Evolutionary conservation across 1,140 invertebrate species (phyloP).

Genomic region (Tetramorium simillimum): DNA sequence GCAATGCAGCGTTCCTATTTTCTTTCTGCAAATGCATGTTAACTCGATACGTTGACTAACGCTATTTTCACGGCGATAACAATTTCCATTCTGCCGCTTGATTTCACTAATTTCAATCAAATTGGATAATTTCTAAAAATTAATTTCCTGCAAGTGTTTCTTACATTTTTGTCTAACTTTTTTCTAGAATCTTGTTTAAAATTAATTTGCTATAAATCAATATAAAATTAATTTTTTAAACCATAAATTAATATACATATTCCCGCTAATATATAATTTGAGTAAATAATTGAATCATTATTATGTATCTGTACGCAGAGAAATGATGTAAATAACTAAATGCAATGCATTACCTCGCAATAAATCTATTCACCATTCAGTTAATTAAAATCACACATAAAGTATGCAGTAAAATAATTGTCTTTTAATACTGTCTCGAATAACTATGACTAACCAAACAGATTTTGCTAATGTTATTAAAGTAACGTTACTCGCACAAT

Average conservation of each 20-base stretch:
- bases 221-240: conserved; percentile 8
- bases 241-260: background rate
- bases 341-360: background rate
- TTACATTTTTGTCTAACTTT: background rate
- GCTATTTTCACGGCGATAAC: background rate
- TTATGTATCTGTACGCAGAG: background rate
- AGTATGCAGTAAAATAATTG: background rate
- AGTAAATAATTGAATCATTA: conserved; percentile 34
- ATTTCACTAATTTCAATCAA: background rate
- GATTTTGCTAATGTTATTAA: background rate
- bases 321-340: conserved; percentile 36
- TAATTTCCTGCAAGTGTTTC: background rate
- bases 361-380: conserved; percentile 27
- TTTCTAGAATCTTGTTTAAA: background rate
- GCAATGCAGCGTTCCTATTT: background rate
- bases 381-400: background rate
- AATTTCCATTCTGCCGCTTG: background rate
- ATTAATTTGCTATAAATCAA: background rate
- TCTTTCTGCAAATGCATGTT: background rate
- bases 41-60: background rate
- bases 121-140: background rate
- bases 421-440: conserved; percentile 7
- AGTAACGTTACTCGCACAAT: background rate
- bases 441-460: background rate
- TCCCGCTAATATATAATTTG: background rate